Evolutionary conservation across 2,797 vertebrate genomes (phyloP).

Genomic region (Harpagifer antarcticus): DNA sequence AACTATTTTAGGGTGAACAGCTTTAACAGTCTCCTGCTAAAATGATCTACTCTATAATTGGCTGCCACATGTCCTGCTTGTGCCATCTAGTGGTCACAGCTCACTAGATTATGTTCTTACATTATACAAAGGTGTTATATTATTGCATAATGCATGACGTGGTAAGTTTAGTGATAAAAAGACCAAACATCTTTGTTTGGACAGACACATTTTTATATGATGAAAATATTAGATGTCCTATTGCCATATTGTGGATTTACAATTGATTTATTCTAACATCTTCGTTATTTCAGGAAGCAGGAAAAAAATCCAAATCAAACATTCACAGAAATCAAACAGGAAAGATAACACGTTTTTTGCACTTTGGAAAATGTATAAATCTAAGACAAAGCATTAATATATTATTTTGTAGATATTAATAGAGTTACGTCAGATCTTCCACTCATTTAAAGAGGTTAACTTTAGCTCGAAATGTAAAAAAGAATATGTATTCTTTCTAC

Average conservation of each 20-base stretch:
- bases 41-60: neutral
- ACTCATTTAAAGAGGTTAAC: neutral
- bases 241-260: neutral
- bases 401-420: neutral
- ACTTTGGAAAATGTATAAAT: neutral
- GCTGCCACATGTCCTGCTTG: conserved; percentile 42
- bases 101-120: neutral
- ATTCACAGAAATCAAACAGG: neutral
- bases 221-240: neutral
- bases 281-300: neutral
- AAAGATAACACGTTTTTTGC: neutral
- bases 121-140: neutral
- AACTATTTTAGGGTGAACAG: conserved; percentile 35
- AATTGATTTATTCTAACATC: neutral
- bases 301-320: conserved; percentile 5
- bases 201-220: neutral
- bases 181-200: neutral
- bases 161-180: neutral
- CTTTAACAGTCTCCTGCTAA: conserved; percentile 21
- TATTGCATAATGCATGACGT: neutral
- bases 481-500: neutral
- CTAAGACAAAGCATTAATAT: neutral
- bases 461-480: neutral
- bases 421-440: neutral
- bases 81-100: conserved; percentile 74